phyloP scores from a whole-genome alignment of 2,888 invertebrate species.

The Hymenopus coronatus region DNA sequence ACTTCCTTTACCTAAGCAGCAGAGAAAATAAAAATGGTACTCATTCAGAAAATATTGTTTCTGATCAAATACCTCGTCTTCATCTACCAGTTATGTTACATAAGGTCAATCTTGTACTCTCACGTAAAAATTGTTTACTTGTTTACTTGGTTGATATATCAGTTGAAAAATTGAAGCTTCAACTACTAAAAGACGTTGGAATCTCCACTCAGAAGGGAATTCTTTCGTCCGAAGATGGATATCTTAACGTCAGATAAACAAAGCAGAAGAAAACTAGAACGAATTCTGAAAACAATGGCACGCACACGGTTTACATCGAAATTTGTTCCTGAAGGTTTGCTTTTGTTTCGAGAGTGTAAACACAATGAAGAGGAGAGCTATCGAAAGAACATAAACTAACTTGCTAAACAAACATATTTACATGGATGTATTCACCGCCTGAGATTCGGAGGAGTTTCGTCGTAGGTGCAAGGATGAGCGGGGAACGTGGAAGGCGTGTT shows the following conservation, averaged over 20 bases:
- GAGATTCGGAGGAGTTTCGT: not conserved
- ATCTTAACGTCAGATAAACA: not conserved
- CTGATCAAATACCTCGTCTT: too few species aligned
- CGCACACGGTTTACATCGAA: not conserved
- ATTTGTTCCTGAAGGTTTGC: not conserved
- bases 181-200: too few species aligned
- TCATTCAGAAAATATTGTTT: too few species aligned
- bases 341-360: not conserved
- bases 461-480: not conserved
- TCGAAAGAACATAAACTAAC: not conserved
- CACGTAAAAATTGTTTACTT: too few species aligned
- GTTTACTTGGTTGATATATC: too few species aligned
- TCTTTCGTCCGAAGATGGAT: too few species aligned
- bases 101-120: too few species aligned
- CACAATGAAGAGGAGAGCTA: not conserved
- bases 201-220: too few species aligned
- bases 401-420: not conserved
- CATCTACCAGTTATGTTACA: too few species aligned
- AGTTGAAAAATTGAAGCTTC: too few species aligned
- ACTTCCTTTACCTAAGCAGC: too few species aligned
- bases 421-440: not conserved
- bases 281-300: not conserved
- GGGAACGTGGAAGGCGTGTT: not conserved
- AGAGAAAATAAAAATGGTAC: too few species aligned
- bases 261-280: not conserved